Percentiles rank a stretch among this genome's conserved stretches.
These are phyloP conservation scores for Dermatemys mawii DNA, from an alignment of 2,113 vertebrate species.

Conservation along the genomic window DNA sequence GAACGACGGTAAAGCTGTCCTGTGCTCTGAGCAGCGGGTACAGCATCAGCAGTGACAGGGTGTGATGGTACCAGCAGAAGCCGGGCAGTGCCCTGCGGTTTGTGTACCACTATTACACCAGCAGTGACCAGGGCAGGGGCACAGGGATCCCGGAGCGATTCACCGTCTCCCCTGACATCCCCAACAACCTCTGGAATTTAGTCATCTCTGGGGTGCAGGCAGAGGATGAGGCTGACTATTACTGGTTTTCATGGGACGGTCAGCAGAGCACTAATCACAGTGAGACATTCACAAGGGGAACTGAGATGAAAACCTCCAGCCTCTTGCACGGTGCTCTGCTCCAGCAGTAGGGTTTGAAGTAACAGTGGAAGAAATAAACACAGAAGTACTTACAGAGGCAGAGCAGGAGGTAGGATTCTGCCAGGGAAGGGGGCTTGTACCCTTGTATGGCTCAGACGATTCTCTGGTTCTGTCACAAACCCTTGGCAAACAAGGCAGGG, in stretches of 20 bases:
- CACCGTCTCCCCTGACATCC: neutral
- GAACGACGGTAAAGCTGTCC: neutral
- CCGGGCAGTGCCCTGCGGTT: neutral
- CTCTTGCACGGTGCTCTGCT: neutral
- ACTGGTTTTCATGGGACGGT: neutral
- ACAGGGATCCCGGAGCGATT: neutral
- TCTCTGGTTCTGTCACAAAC: too few relatives aligned
- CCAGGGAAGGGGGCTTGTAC: too few relatives aligned
- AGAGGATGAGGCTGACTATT: neutral
- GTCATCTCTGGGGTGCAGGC: neutral
- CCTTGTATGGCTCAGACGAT: too few relatives aligned
- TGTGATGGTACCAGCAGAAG: neutral
- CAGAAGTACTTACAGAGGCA: neutral
- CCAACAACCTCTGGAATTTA: conserved; percentile 1
- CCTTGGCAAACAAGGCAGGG: too few relatives aligned
- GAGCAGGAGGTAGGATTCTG: neutral
- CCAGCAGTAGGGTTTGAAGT: neutral
- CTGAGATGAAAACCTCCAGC: neutral
- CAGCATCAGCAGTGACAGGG: neutral
- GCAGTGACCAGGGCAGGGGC: neutral
- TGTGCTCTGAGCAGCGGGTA: neutral
- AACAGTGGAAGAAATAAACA: neutral
- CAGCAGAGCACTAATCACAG: neutral
- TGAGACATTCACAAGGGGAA: neutral
- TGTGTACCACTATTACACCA: neutral